Percentiles rank a stretch among this genome's conserved stretches.
These are phyloP conservation scores for Euproctis similis DNA, from an alignment of 2,888 invertebrate species.

Conservation along the genomic window DNA sequence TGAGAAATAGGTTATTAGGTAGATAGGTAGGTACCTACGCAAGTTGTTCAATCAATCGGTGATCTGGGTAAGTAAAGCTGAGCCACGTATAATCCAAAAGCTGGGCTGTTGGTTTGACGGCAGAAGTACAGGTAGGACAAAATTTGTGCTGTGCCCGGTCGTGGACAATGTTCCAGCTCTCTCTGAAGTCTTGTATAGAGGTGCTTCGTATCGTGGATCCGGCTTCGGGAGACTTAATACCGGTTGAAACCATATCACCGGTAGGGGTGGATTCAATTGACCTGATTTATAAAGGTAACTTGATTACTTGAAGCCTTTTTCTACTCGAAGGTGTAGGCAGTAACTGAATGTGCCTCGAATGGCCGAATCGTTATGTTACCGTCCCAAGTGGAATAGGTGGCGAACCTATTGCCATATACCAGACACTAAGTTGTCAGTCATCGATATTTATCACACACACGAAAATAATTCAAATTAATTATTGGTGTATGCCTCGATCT, in stretches of 20 bases:
- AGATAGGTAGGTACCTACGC: not conserved
- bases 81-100: conserved; percentile 92
- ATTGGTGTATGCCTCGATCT: too few species aligned
- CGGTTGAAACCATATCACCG: conserved; percentile 80
- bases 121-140: conserved; percentile 86
- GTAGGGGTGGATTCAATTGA: conserved; percentile 84
- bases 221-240: conserved; percentile 75
- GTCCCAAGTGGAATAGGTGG: too few species aligned
- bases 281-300: too few species aligned
- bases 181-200: conserved; percentile 91
- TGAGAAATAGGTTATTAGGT: too few species aligned
- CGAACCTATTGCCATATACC: too few species aligned
- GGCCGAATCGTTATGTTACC: too few species aligned
- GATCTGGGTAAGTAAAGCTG: conserved; percentile 89
- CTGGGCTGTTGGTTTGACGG: conserved; percentile 79
- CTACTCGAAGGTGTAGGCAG: too few species aligned
- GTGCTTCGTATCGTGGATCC: conserved; percentile 82
- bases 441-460: too few species aligned
- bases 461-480: too few species aligned
- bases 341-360: too few species aligned
- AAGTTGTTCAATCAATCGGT: conserved; percentile 20
- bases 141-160: conserved; percentile 95
- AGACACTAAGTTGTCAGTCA: too few species aligned
- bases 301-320: too few species aligned
- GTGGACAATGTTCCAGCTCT: conserved; percentile 91